Evolutionary conservation across 92 coral and sea anemone genomes (phyloP).

Genomic region (Paragorgia papillata): DNA sequence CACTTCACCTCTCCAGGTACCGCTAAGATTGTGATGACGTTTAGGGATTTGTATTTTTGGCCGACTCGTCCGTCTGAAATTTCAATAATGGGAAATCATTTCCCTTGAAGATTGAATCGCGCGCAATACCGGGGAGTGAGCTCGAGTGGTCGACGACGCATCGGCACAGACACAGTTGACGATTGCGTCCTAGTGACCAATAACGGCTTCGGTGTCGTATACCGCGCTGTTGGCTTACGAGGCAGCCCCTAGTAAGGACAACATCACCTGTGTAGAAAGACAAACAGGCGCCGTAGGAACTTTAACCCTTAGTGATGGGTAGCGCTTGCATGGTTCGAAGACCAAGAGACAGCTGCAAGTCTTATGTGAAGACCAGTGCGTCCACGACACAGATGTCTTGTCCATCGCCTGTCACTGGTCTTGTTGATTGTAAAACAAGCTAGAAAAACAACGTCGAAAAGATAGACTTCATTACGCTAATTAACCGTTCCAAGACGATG

Average conservation of each 20-base stretch:
- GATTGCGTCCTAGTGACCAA: no score
- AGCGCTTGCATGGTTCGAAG: background rate
- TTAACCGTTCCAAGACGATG: constrained; percentile 44
- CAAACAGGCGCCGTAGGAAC: constrained; percentile 32
- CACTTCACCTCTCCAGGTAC: no score
- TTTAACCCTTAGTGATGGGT: background rate
- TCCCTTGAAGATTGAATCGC: no score
- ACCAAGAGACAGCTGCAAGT: constrained; percentile 14
- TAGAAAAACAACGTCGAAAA: constrained; percentile 31
- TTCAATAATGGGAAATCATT: no score
- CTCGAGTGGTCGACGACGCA: no score
- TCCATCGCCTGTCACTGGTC: constrained; percentile 36
- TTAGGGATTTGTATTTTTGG: no score
- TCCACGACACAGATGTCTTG: constrained; percentile 19
- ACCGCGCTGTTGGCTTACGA: background rate
- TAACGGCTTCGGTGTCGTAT: no score
- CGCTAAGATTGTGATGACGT: no score
- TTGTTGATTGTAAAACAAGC: constrained; percentile 49
- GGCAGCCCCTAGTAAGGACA: background rate
- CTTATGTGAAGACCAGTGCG: constrained; percentile 3
- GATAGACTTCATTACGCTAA: constrained; percentile 45
- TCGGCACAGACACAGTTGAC: no score
- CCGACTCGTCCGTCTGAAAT: no score
- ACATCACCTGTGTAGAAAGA: background rate
- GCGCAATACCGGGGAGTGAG: no score